Evolutionary conservation across 2,113 vertebrate species (phyloP).

Genomic region (Trinectes maculatus): DNA sequence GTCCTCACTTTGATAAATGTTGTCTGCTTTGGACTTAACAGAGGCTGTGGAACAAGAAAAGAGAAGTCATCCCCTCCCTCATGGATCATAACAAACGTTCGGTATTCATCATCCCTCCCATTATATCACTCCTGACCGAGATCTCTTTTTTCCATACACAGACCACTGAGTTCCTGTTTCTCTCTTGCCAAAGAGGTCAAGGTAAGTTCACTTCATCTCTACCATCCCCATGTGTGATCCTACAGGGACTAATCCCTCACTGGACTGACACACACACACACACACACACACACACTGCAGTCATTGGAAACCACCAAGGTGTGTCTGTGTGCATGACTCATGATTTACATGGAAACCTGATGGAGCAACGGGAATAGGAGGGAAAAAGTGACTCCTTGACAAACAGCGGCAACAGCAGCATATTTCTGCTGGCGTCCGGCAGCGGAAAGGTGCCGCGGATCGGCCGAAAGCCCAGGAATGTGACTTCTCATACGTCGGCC

Average conservation of each 20-base stretch:
- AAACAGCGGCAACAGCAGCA: conserved; percentile 14
- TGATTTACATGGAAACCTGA: conserved; percentile 32
- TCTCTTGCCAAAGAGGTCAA: conserved; percentile 55
- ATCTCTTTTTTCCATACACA: conserved; percentile 23
- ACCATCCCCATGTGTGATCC: conserved; percentile 33
- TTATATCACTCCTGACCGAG: conserved; percentile 54
- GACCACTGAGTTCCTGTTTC: conserved; percentile 26
- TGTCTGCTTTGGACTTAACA: conserved; percentile 44
- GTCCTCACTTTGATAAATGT: conserved; percentile 53
- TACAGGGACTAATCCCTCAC: conserved; percentile 29
- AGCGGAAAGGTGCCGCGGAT: conserved; percentile 41
- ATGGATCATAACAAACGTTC: conserved; percentile 50
- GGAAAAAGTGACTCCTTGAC: conserved; percentile 1
- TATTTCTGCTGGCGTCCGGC: conserved; percentile 20
- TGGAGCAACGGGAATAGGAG: neutral
- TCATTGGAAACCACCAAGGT: conserved; percentile 37
- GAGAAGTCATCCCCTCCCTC: conserved; percentile 47
- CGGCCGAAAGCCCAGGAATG: conserved; percentile 59
- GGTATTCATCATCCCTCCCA: conserved; percentile 48
- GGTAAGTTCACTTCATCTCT: conserved; percentile 56
- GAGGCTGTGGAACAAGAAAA: conserved; percentile 52
- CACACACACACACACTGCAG: conserved; percentile 5
- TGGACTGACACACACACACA: conserved; percentile 13
- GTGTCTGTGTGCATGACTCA: conserved; percentile 34
- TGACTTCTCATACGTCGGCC: conserved; percentile 57